phyloP scores from a whole-genome alignment of 2,113 vertebrate species.

The Pomatorhinus ruficollis region DNA sequence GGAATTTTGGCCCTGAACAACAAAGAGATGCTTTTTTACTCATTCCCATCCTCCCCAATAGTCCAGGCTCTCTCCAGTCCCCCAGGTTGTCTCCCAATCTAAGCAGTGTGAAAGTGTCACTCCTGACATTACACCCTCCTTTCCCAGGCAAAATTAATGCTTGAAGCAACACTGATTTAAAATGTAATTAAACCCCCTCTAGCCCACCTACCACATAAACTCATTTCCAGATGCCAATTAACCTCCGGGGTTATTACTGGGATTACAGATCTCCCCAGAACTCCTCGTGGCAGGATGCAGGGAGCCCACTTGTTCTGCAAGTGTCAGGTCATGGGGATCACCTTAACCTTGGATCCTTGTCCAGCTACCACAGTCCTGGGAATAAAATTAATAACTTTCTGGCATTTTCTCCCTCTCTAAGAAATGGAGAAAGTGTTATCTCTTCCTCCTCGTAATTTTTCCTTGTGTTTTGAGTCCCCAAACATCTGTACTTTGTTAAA shows the following conservation, averaged over 20 bases:
- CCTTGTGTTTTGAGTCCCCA: not conserved
- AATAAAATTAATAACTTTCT: not conserved
- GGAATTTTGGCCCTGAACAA: not conserved
- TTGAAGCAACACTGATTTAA: not conserved
- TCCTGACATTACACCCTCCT: not conserved
- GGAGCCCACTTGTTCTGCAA: not conserved
- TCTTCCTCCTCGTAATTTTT: not conserved
- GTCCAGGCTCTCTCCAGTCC: not conserved
- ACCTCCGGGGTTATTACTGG: not conserved
- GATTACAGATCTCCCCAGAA: not conserved
- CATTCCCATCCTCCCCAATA: not conserved
- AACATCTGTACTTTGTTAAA: not conserved
- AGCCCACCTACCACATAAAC: conserved; percentile 1
- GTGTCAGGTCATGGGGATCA: not conserved
- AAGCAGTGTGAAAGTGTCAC: not conserved
- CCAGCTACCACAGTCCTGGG: not conserved
- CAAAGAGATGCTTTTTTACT: not conserved
- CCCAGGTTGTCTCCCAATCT: not conserved
- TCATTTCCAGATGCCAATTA: not conserved
- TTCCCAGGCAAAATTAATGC: not conserved
- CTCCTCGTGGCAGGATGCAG: not conserved
- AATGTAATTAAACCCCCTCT: not conserved
- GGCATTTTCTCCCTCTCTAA: not conserved
- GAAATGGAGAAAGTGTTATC: conserved; percentile 3
- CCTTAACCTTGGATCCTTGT: not conserved